Percentiles rank a stretch among this genome's conserved stretches.
Conservation (phyloP, 2,797 vertebrate genomes). For the Heterohyrax brucei region DNA sequence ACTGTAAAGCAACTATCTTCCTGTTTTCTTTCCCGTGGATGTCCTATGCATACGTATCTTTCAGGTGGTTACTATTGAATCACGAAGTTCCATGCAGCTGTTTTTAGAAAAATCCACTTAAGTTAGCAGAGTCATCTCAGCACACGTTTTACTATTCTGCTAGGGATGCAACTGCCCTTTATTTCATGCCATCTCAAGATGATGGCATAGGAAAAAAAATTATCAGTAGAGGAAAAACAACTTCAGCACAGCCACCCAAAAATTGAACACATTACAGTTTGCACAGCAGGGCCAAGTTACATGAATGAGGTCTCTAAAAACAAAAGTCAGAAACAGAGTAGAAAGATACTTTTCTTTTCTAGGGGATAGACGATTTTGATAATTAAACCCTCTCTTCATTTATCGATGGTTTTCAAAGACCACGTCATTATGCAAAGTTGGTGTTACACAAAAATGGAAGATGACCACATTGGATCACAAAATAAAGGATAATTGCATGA, state of each 20-base stretch:
- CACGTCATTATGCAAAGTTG: no score
- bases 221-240: not conserved
- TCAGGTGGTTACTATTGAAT: not conserved
- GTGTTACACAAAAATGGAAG: no score
- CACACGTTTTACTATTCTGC: not conserved
- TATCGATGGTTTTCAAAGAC: no score
- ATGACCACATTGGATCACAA: no score
- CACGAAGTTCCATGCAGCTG: not conserved
- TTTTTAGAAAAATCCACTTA: not conserved
- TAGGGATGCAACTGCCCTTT: not conserved
- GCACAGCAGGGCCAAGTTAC: accelerated
- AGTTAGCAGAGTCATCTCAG: not conserved
- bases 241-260: not conserved
- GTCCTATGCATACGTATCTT: not conserved
- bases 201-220: not conserved
- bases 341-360: not conserved
- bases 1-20: not conserved
- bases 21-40: not conserved
- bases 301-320: not conserved
- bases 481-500: no score
- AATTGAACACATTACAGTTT: not conserved
- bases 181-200: not conserved
- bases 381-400: not conserved
- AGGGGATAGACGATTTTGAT: not conserved
- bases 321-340: not conserved